A percentile compares a stretch with the other conserved stretches of the same genome.
phyloP scores from a whole-genome alignment of 1,140 invertebrate genomes.

The Macrobrachium nipponense region DNA sequence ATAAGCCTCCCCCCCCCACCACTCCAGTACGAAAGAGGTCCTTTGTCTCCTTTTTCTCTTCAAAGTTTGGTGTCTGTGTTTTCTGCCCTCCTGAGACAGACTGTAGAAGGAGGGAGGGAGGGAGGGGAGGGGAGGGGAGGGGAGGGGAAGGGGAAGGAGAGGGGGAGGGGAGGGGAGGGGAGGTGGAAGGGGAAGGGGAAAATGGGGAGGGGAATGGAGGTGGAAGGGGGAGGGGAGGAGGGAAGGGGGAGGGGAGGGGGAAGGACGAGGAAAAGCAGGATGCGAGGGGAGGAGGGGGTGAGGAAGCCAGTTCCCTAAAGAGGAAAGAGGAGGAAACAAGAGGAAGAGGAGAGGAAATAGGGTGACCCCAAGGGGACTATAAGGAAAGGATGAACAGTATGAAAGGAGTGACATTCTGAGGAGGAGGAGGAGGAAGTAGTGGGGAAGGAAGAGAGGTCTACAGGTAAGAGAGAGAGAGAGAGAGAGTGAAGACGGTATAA shows the following conservation, averaged over 20 bases:
- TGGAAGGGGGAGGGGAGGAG: neutral
- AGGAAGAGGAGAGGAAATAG: neutral
- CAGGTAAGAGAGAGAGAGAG: neutral
- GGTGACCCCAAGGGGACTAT: neutral
- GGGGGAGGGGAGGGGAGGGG: neutral
- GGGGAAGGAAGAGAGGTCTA: neutral
- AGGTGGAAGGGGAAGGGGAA: neutral
- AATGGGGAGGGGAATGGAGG: neutral
- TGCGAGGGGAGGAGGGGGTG: conserved; percentile 11
- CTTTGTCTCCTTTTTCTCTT: too few relatives aligned
- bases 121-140: neutral
- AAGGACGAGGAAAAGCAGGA: neutral
- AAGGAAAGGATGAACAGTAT: neutral
- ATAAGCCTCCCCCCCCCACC: too few relatives aligned
- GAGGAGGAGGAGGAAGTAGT: neutral
- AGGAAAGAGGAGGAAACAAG: neutral
- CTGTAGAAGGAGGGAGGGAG: neutral
- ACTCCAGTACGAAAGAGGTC: too few relatives aligned
- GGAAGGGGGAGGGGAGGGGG: neutral
- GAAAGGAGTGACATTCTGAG: too few relatives aligned
- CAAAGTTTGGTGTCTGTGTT: too few relatives aligned
- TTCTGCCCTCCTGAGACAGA: too few relatives aligned
- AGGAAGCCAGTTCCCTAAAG: neutral
- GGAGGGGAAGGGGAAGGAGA: neutral
- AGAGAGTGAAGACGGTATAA: neutral